These are phyloP conservation scores for Ceuthmochares aereus DNA, from an alignment of 2,113 vertebrate species.

Conservation along the genomic window DNA sequence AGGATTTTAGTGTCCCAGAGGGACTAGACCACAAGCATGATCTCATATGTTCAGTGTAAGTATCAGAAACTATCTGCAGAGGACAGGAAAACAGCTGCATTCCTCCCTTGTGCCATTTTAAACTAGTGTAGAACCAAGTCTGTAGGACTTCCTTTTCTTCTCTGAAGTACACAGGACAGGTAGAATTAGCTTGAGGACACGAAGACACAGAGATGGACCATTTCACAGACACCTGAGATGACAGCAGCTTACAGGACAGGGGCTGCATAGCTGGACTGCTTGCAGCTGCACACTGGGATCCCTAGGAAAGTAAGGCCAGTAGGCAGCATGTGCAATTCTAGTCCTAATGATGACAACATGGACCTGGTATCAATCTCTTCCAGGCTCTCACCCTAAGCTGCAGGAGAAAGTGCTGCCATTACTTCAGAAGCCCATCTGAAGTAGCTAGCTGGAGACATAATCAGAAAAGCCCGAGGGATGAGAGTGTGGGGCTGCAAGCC, in stretches of 20 bases:
- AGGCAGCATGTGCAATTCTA: neutral
- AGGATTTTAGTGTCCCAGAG: neutral
- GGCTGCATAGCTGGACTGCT: neutral
- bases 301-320: fast-evolving
- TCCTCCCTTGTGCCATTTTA: neutral
- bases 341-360: neutral
- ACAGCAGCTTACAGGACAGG: neutral
- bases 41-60: neutral
- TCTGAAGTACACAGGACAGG: neutral
- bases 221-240: neutral
- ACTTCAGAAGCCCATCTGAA: neutral
- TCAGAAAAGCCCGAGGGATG: neutral
- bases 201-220: neutral
- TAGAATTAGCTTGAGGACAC: neutral
- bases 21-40: neutral
- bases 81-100: neutral
- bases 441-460: neutral
- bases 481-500: neutral
- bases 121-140: neutral
- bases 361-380: neutral
- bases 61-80: neutral
- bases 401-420: neutral
- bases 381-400: neutral
- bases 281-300: neutral
- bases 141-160: neutral